Conservation (phyloP, 1,140 invertebrate genomes). For the Panagrolaimus sp. region DNA sequence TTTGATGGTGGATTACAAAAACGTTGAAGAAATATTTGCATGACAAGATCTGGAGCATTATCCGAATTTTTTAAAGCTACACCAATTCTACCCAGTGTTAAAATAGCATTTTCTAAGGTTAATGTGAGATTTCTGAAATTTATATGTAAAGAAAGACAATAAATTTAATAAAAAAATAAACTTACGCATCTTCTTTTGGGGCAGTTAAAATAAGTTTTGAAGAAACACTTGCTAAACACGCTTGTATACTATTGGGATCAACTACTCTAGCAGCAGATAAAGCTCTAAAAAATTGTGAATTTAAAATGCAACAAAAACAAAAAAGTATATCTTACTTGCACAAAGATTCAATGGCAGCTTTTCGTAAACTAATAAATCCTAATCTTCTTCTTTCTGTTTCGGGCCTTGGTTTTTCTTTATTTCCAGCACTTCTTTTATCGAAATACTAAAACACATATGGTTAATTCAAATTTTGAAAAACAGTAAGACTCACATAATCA, state of each 20-base stretch:
- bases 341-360: conserved; percentile 90
- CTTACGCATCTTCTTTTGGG: conserved; percentile 62
- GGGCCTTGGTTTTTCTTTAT: conserved; percentile 23
- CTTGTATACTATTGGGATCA: conserved; percentile 84
- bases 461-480: neutral
- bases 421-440: conserved; percentile 17
- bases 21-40: conserved; percentile 88
- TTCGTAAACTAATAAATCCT: conserved; percentile 69
- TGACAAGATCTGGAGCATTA: conserved; percentile 63
- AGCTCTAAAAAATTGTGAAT: conserved; percentile 60
- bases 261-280: conserved; percentile 77
- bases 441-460: neutral
- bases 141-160: neutral
- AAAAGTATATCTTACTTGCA: conserved; percentile 65
- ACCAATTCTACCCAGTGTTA: conserved; percentile 92
- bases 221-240: conserved; percentile 85
- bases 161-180: neutral
- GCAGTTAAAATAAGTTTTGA: conserved; percentile 74
- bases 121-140: conserved; percentile 23
- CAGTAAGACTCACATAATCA: conserved; percentile 47
- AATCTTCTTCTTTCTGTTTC: conserved; percentile 28
- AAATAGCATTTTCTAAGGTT: conserved; percentile 75
- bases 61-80: conserved; percentile 82
- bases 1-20: conserved; percentile 79
- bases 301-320: too few relatives aligned